A percentile compares a stretch with the other conserved stretches of the same genome.
These are phyloP conservation scores for Clunio marinus DNA, from an alignment of 2,888 invertebrate genomes.

Conservation along the genomic window DNA sequence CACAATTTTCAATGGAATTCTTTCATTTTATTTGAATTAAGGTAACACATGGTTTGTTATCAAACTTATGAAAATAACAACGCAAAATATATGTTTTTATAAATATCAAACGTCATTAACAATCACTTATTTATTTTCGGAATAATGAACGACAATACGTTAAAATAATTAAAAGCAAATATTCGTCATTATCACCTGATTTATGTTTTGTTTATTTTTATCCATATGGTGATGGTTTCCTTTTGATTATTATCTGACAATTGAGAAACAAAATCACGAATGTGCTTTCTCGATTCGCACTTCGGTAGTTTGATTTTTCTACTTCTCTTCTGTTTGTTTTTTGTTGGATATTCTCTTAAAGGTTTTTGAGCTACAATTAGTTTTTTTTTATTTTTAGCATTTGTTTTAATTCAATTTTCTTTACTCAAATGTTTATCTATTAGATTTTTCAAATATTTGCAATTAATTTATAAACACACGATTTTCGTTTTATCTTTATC, in stretches of 20 bases:
- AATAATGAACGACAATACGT: no score
- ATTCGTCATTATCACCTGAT: constrained; percentile 14
- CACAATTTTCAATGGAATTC: no score
- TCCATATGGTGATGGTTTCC: neutral
- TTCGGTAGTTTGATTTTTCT: neutral
- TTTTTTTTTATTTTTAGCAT: neutral
- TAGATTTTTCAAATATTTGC: neutral
- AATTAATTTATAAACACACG: no score
- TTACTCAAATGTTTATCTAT: constrained; percentile 3
- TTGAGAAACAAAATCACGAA: neutral
- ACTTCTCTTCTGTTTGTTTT: neutral
- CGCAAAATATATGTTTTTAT: no score
- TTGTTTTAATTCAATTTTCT: neutral
- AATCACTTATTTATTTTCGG: no score
- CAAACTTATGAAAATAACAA: no score
- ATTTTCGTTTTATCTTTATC: no score
- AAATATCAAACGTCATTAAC: no score
- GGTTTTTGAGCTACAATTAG: neutral
- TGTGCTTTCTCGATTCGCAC: neutral
- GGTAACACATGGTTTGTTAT: no score
- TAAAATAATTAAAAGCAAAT: constrained; percentile 12
- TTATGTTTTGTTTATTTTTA: constrained; percentile 7
- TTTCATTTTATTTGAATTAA: no score
- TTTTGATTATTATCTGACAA: neutral
- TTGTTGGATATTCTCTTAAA: neutral